Conservation (phyloP, 2,888 invertebrate species). For the Calameuta filiformis region DNA sequence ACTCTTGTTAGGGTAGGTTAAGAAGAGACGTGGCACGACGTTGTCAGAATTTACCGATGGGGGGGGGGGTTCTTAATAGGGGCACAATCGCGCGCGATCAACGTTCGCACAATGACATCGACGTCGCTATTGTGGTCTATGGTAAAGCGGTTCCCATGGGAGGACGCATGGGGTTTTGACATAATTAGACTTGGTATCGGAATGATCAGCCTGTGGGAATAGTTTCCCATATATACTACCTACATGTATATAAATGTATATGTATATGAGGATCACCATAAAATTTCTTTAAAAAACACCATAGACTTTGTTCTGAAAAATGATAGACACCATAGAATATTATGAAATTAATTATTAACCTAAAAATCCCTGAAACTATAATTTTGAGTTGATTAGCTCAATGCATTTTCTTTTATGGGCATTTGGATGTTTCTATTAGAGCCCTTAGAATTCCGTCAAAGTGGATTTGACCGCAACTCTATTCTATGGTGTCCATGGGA, state of each 20-base stretch:
- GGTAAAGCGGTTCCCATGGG: conserved; percentile 53
- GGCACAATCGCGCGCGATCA: conserved; percentile 56
- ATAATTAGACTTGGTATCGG: conserved; percentile 61
- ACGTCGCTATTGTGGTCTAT: conserved; percentile 49
- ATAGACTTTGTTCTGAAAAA: background rate
- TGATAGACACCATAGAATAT: background rate
- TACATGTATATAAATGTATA: conserved; percentile 4
- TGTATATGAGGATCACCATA: background rate
- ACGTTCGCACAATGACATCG: conserved; percentile 60
- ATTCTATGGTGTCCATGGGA: no score
- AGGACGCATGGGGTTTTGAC: conserved; percentile 50
- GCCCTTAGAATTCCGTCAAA: no score
- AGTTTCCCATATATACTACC: background rate
- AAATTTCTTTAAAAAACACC: no score
- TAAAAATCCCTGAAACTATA: no score
- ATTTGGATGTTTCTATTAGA: no score
- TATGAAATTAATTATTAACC: background rate
- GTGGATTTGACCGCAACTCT: no score
- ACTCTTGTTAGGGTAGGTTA: no score
- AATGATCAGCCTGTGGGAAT: conserved; percentile 60
- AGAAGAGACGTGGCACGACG: no score
- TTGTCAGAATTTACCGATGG: no score
- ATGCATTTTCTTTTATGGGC: no score
- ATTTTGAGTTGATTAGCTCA: no score
- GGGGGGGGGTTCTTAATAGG: conserved; percentile 40